Conservation (phyloP, 53 echinoderm and acorn worm species). For the Glandiceps talaboti region DNA sequence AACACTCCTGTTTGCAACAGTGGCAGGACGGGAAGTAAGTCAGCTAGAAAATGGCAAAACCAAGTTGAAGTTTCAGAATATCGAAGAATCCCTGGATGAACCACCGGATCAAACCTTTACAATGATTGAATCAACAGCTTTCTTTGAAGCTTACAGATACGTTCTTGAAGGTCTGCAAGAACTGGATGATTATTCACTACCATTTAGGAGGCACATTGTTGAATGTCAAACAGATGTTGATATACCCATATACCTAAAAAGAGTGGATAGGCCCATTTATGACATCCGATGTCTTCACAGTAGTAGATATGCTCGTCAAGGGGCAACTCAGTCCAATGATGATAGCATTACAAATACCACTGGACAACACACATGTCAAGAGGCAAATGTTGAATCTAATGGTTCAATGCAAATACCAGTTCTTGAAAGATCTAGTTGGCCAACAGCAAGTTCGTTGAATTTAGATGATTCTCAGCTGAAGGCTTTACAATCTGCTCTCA, state of each 20-base stretch:
- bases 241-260: conserved; percentile 21
- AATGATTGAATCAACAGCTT: conserved; percentile 70
- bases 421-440: conserved; percentile 34
- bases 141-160: conserved; percentile 74
- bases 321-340: background rate
- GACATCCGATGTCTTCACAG: conserved; percentile 28
- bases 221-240: conserved; percentile 6
- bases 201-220: conserved; percentile 53
- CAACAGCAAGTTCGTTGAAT: conserved; percentile 13
- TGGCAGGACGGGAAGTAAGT: conserved; percentile 28
- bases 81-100: conserved; percentile 7
- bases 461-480: conserved; percentile 55
- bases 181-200: conserved; percentile 25
- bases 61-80: conserved; percentile 27
- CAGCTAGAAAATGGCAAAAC: conserved; percentile 34
- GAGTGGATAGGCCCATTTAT: conserved; percentile 13
- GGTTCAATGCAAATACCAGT: conserved; percentile 12
- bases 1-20: conserved; percentile 37
- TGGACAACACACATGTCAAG: conserved; percentile 5
- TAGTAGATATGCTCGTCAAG: background rate
- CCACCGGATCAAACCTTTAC: conserved; percentile 19
- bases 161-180: conserved; percentile 49
- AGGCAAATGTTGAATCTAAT: background rate
- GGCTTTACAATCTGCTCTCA: conserved; percentile 55
- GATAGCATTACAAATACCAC: background rate